Evolutionary conservation across 2,888 invertebrate genomes (phyloP).

Genomic region (Uloborus plumipes): DNA sequence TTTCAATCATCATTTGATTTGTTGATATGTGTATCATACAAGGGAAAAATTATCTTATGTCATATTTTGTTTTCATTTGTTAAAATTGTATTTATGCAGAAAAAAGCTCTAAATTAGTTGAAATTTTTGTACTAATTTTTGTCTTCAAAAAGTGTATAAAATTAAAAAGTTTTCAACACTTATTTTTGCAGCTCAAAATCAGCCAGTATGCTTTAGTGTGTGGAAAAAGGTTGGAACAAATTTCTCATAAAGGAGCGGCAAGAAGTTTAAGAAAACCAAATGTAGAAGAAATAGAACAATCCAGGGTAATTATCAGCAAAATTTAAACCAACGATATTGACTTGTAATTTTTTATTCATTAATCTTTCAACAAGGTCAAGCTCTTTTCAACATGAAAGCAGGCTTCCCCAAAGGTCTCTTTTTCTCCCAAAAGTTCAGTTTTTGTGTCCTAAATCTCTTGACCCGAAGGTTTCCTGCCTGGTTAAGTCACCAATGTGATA

Average conservation of each 20-base stretch:
- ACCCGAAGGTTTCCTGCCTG: no score
- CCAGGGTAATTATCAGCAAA: slow-evolving; percentile 77
- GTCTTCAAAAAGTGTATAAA: not conserved
- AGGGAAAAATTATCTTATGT: not conserved
- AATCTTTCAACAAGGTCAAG: no score
- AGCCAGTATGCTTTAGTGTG: slow-evolving; percentile 95
- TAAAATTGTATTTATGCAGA: not conserved
- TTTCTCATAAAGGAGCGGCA: slow-evolving; percentile 88
- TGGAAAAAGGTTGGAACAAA: slow-evolving; percentile 85
- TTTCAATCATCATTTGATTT: no score
- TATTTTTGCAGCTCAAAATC: slow-evolving; percentile 77
- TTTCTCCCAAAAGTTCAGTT: no score
- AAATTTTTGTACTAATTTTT: no score
- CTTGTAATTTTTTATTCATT: no score
- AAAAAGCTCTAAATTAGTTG: no score
- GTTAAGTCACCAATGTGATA: no score
- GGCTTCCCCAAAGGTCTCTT: no score
- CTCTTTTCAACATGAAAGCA: no score
- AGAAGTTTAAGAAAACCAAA: slow-evolving; percentile 88
- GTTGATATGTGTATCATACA: no score
- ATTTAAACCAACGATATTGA: not conserved
- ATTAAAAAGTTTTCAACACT: not conserved
- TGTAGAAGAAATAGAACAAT: slow-evolving; percentile 93
- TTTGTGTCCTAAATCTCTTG: no score
- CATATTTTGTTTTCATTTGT: not conserved